Conservation (phyloP, 2,888 invertebrate genomes). For the Nysson spinosus region DNA sequence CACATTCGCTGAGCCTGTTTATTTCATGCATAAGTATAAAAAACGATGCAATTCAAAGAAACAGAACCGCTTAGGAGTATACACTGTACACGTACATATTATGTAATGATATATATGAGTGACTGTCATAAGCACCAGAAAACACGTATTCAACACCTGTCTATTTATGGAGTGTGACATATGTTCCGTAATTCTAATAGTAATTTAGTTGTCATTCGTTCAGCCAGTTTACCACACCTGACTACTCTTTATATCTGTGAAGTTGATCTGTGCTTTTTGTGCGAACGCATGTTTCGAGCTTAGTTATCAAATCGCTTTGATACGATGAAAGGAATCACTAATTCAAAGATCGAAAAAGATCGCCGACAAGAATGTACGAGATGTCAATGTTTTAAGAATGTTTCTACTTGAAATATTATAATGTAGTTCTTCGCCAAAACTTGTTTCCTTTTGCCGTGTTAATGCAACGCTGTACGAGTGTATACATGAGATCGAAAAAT, state of each 20-base stretch:
- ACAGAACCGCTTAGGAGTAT: conserved; percentile 1
- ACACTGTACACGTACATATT: conserved; percentile 29
- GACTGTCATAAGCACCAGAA: conserved; percentile 28
- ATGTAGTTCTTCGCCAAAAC: not conserved
- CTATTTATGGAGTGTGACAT: conserved; percentile 12
- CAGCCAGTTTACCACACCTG: not conserved
- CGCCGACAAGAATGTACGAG: no score
- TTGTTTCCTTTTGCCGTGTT: conserved; percentile 22
- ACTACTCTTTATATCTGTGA: conserved; percentile 13
- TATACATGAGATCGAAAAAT: conserved; percentile 25
- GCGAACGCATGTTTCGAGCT: conserved; percentile 40
- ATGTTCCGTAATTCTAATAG: conserved; percentile 2
- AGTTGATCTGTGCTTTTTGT: conserved; percentile 29
- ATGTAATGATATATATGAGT: no score
- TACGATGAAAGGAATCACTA: conserved; percentile 3
- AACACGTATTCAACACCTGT: conserved; percentile 13
- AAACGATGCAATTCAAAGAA: conserved; percentile 30
- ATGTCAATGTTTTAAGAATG: no score
- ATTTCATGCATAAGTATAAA: conserved; percentile 53
- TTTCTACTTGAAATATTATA: no score
- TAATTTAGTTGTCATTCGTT: conserved; percentile 19
- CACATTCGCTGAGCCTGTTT: conserved; percentile 53
- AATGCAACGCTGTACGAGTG: conserved; percentile 17
- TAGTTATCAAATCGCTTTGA: not conserved
- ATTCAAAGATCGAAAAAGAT: not conserved